phyloP scores from a whole-genome alignment of 2,113 vertebrate species.

The Myotis yumanensis region DNA sequence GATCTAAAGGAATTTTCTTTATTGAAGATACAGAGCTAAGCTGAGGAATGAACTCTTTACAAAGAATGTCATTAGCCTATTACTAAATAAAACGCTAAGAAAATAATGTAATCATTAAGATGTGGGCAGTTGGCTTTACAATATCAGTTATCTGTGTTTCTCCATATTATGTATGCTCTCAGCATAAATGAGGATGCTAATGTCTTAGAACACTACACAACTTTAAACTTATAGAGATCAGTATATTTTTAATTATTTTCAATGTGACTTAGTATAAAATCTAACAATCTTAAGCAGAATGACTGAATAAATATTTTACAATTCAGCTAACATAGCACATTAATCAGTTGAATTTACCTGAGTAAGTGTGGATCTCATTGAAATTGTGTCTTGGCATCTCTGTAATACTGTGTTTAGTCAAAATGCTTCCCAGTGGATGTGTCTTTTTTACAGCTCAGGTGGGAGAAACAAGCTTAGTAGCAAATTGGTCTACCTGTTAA shows the following conservation, averaged over 20 bases:
- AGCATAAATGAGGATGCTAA: not conserved
- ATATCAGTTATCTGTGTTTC: not conserved
- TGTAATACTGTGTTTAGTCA: not conserved
- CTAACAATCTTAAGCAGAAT: not conserved
- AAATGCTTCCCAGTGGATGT: not conserved
- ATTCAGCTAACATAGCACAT: not conserved
- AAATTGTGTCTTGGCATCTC: conserved; percentile 60
- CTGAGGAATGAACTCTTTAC: not conserved
- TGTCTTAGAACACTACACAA: not conserved
- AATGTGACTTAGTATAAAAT: not conserved
- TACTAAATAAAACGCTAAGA: conserved; percentile 29
- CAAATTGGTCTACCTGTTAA: conserved; percentile 33
- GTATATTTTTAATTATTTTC: conserved; percentile 29
- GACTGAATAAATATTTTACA: not conserved
- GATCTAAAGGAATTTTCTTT: conserved; percentile 38
- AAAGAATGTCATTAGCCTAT: not conserved
- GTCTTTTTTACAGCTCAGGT: not conserved
- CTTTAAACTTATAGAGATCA: not conserved
- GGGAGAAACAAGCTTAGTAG: conserved; percentile 6
- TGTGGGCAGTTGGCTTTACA: not conserved
- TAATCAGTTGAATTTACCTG: conserved; percentile 60
- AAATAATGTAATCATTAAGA: conserved; percentile 1
- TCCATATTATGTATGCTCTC: not conserved
- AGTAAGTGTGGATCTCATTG: not conserved
- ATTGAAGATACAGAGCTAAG: not conserved